A percentile compares a stretch with the other conserved stretches of the same genome.
These are phyloP conservation scores for Mormoops blainvillei DNA, from an alignment of 2,113 vertebrate genomes.

Conservation along the genomic window DNA sequence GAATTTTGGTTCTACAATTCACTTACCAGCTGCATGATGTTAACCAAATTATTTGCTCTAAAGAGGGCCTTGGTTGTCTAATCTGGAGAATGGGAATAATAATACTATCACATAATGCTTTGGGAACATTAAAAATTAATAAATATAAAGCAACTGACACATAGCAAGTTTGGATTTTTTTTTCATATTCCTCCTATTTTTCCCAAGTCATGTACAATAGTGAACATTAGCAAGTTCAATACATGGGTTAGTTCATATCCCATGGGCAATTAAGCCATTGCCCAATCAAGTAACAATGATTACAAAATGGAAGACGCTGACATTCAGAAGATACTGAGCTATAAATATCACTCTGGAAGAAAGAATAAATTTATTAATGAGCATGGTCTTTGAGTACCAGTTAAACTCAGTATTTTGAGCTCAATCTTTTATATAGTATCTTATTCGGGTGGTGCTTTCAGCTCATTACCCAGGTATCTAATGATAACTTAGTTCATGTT, in stretches of 20 bases:
- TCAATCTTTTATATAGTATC: neutral
- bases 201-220: neutral
- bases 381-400: neutral
- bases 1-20: neutral
- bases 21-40: neutral
- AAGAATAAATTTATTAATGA: neutral
- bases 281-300: neutral
- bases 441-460: neutral
- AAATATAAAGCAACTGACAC: neutral
- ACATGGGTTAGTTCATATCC: neutral
- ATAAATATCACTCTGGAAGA: neutral
- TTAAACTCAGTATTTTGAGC: no score
- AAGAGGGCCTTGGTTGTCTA: neutral
- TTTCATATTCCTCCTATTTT: neutral
- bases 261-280: neutral
- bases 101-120: neutral
- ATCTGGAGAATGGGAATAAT: neutral
- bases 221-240: neutral
- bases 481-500: slow-evolving; percentile 27
- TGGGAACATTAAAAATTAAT: neutral
- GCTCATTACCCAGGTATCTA: neutral
- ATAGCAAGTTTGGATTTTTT: neutral
- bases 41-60: neutral
- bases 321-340: neutral
- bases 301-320: neutral